These are phyloP conservation scores for Meloidogyne hapla DNA, from an alignment of 1,140 invertebrate genomes.

Conservation along the genomic window DNA sequence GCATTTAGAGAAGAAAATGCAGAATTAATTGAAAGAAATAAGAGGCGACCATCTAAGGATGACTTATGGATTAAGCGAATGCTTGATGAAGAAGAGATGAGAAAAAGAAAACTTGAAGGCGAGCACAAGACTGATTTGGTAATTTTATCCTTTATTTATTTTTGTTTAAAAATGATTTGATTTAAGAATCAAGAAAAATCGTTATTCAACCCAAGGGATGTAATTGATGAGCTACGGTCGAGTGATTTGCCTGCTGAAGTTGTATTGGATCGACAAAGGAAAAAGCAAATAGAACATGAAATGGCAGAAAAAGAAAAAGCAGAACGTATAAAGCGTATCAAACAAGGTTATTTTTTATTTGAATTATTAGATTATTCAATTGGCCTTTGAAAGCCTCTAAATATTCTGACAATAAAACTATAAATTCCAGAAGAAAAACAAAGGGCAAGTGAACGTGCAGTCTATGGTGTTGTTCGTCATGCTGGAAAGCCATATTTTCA, in stretches of 20 bases:
- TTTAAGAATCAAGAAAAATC: background rate
- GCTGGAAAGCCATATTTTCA: slow-evolving; percentile 63
- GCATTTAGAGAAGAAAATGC: slow-evolving; percentile 90
- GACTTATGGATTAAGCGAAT: slow-evolving; percentile 76
- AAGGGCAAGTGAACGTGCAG: slow-evolving; percentile 65
- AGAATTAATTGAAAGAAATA: slow-evolving; percentile 82
- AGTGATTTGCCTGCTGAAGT: slow-evolving; percentile 69
- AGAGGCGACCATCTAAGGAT: slow-evolving; percentile 66
- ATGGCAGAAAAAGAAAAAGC: slow-evolving; percentile 48
- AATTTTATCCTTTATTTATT: background rate
- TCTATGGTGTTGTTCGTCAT: slow-evolving; percentile 38
- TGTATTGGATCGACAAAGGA: slow-evolving; percentile 80
- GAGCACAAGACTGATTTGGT: slow-evolving; percentile 65
- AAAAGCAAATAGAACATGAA: slow-evolving; percentile 73
- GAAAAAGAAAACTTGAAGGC: slow-evolving; percentile 65
- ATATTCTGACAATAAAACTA: background rate
- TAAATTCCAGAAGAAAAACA: slow-evolving; percentile 35
- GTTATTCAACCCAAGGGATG: slow-evolving; percentile 42
- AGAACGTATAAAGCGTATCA: slow-evolving; percentile 56
- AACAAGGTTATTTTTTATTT: slow-evolving; percentile 22
- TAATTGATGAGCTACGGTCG: slow-evolving; percentile 60
- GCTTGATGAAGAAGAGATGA: slow-evolving; percentile 75
- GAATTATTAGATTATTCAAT: background rate
- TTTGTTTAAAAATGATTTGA: slow-evolving; percentile 28
- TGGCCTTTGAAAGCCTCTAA: too few species aligned